phyloP scores from a whole-genome alignment of 2,113 vertebrate species.

The Microtus pennsylvanicus region DNA sequence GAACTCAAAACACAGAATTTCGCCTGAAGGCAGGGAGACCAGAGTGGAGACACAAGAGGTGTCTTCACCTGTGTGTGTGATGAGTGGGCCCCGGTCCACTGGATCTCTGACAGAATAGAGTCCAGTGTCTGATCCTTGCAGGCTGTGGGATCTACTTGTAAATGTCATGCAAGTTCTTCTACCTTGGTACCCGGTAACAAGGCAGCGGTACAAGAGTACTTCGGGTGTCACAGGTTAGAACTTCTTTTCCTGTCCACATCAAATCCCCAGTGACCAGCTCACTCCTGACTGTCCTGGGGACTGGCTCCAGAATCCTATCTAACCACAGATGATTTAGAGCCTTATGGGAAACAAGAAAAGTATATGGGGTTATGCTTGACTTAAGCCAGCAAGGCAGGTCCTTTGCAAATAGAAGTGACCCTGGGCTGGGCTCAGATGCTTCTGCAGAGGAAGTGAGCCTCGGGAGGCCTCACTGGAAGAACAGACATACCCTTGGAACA shows the following conservation, averaged over 20 bases:
- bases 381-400: background rate
- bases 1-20: background rate
- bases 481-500: background rate
- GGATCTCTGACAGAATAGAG: rapidly evolving
- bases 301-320: too few relatives aligned
- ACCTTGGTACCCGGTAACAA: too few relatives aligned
- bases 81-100: rapidly evolving
- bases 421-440: too few relatives aligned
- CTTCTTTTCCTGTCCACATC: background rate
- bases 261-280: background rate
- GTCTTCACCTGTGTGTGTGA: too few relatives aligned
- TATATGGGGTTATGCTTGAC: rapidly evolving
- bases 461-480: background rate
- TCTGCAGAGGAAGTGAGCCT: background rate
- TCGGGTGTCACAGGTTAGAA: rapidly evolving
- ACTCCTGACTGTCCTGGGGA: background rate
- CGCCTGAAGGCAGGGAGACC: rapidly evolving
- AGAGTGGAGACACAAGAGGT: background rate
- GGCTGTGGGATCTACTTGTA: background rate
- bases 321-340: background rate
- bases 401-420: background rate
- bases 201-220: too few relatives aligned
- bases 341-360: background rate
- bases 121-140: background rate
- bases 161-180: background rate